These are phyloP conservation scores for Leptobrachium ailaonicum DNA, from an alignment of 2,113 vertebrate genomes.

Conservation along the genomic window DNA sequence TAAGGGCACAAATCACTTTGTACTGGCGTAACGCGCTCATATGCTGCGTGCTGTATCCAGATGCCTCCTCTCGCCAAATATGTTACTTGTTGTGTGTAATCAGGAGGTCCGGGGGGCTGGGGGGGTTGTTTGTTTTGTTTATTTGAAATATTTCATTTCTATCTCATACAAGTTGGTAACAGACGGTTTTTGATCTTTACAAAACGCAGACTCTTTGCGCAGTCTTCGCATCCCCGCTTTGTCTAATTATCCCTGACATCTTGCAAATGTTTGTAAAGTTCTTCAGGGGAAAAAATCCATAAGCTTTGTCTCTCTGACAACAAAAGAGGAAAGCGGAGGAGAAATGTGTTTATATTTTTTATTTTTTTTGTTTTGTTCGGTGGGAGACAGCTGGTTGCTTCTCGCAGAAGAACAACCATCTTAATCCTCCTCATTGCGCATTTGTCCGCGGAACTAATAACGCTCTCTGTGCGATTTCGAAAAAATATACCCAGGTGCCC, in stretches of 20 bases:
- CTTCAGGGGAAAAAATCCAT: conserved; percentile 57
- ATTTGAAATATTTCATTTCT: conserved; percentile 54
- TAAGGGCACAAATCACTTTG: too few species aligned
- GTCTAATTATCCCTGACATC: conserved; percentile 72
- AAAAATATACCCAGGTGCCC: too few species aligned
- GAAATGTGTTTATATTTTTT: conserved; percentile 17
- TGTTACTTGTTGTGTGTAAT: too few species aligned
- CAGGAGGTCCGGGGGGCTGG: neutral
- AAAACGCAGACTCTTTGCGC: conserved; percentile 53
- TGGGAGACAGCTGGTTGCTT: conserved; percentile 50
- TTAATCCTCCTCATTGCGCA: conserved; percentile 52
- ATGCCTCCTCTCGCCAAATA: too few species aligned
- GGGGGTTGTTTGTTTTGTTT: conserved; percentile 22
- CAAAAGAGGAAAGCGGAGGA: conserved; percentile 34
- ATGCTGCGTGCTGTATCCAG: too few species aligned
- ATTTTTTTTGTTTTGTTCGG: conserved; percentile 29
- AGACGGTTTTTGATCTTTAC: conserved; percentile 64
- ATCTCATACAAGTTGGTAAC: conserved; percentile 52
- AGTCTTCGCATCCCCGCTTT: conserved; percentile 55
- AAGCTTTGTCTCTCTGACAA: conserved; percentile 56
- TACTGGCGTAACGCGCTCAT: too few species aligned
- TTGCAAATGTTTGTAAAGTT: conserved; percentile 71
- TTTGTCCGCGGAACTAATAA: conserved; percentile 4
- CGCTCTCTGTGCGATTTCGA: too few species aligned
- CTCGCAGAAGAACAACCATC: conserved; percentile 48